Evolutionary conservation across 2,113 vertebrate genomes (phyloP), one percentile per base, ranked within the genome.

Genomic region (Mellivora capensis): DNA sequence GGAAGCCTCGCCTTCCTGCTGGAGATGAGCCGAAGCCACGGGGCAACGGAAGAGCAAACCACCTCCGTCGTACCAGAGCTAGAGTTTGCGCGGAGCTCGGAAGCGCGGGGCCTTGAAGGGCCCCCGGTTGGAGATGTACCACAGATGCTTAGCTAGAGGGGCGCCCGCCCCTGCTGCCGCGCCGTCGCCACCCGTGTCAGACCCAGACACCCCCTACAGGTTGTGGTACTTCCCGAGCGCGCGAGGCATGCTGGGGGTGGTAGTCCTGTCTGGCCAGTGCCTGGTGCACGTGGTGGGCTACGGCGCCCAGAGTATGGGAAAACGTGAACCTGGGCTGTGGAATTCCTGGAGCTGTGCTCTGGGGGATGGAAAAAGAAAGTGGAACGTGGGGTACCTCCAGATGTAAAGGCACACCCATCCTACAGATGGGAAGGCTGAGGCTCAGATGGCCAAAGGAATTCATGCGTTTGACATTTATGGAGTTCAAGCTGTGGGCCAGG

Each of bases 221-320:
- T 29, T 89, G 54, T 98, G 90, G 96, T 96, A 69, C 69, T 39
- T 69, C 37, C 87, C 44, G 1, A n/a, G 31, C 29, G 61, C 96
- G 94, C 94, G 61, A 25, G 76, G 97, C 94, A 96, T 97, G 92
- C 97, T 97, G 98, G 98, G 95, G 52, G 17, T 96, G 37, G 98
- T 98, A 98, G 98, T 98, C 57, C 87, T 11, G 25, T 64, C 39
- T 44, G 42, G 27, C 49, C 52, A 27, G 80, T 76, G 72, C 25
- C 69, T 37, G 49, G n/a, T 97, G 98, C 98, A 98, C 97, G 97
- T 98, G 98, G 98, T 98, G 97, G 87, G 94, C 91, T 95, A 69
- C 79, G 52, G 90, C 15, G 34, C 37, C 74, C 85, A 57, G 83
- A 34, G 34, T 54, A 69, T 27, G 29, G 37, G 69, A 91, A 96